phyloP scores from a whole-genome alignment of 2,888 invertebrate species.

The Ptilodon capucinus region DNA sequence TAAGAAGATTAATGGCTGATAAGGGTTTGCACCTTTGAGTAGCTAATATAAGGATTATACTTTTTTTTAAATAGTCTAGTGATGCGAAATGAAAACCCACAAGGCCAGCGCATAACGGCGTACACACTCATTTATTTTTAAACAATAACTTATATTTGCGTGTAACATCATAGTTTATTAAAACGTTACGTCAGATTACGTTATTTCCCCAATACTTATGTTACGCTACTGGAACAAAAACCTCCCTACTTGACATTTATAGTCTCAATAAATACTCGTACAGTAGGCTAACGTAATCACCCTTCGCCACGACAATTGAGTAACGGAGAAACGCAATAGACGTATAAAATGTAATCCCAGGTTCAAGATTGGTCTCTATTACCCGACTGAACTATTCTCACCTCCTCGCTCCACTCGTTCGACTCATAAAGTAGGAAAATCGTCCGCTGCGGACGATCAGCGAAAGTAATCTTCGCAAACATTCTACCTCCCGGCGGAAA shows the following conservation, averaged over 20 bases:
- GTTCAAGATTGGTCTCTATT: conserved; percentile 31
- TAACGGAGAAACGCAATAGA: conserved; percentile 12
- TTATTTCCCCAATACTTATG: background rate
- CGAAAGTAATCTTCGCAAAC: conserved; percentile 63
- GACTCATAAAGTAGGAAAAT: conserved; percentile 57
- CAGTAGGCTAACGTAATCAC: conserved; percentile 6
- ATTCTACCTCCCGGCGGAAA: conserved; percentile 59
- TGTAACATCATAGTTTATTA: background rate
- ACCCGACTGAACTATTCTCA: conserved; percentile 46
- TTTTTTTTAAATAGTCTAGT: too few relatives aligned
- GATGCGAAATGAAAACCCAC: too few relatives aligned
- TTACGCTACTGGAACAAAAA: background rate
- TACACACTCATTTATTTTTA: background rate
- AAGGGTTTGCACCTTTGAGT: background rate
- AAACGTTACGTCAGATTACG: background rate
- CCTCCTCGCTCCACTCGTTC: conserved; percentile 47
- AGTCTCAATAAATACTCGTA: background rate
- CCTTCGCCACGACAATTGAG: conserved; percentile 11
- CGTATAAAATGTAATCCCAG: conserved; percentile 19
- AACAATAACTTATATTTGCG: background rate
- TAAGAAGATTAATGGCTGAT: background rate
- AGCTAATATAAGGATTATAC: too few relatives aligned
- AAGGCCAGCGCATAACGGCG: too few relatives aligned
- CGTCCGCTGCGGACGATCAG: conserved; percentile 57
- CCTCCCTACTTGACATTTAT: background rate